Evolutionary conservation across 2,113 vertebrate species (phyloP), one percentile per base, ranked within the genome.

Genomic region (Sphyrna mokarran): DNA sequence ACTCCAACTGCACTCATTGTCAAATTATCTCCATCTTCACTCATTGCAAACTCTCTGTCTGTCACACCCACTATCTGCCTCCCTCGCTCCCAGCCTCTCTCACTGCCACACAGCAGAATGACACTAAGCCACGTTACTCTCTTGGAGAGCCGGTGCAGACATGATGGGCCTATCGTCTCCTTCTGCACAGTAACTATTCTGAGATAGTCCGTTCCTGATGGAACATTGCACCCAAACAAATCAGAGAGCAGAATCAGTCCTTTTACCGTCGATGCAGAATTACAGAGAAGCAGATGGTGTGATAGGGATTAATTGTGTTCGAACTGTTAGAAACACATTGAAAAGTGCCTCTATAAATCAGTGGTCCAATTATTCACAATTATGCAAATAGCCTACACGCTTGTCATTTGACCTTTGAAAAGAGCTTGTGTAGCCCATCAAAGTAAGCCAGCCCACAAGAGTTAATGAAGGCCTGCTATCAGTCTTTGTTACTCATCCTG

Each of bases 371-470:
- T 94, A 94, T 70, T 72, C 68, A 76, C 69, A 95, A 95, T 95
- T 95, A 95, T 72, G 69, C 93, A 95, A 70, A 95, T 70, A 70
- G 66, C 68, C 68, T 72, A 72, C 68, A 43, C 22, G 22, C 54
- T 72, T 95, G 94, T 95, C 69, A 72, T 95, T 72, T 95, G 94
- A 72, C 37, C 69, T 72, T 95, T 95, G 40, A 95, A 95, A 48
- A 16, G 68, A 95, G 94, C 69, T 2, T 68, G 43, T 72, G 40
- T 72, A 72, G 40, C 94, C 22, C 20, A 95, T 48, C 68, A 95
- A 48, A 95, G 14, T 33, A 95, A 70, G 13, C 69, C 40, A 33
- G 43, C 43, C 66, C 69, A 72, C 20, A 48, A 48, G 94, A 40
- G 94, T 95, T 95, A 95, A 95, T 48, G 43, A 72, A 14, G 69